Percentiles rank a stretch among this genome's conserved stretches.
Evolutionary conservation across 1,140 invertebrate species (phyloP).

Genomic region (Trissolcus basalis): DNA sequence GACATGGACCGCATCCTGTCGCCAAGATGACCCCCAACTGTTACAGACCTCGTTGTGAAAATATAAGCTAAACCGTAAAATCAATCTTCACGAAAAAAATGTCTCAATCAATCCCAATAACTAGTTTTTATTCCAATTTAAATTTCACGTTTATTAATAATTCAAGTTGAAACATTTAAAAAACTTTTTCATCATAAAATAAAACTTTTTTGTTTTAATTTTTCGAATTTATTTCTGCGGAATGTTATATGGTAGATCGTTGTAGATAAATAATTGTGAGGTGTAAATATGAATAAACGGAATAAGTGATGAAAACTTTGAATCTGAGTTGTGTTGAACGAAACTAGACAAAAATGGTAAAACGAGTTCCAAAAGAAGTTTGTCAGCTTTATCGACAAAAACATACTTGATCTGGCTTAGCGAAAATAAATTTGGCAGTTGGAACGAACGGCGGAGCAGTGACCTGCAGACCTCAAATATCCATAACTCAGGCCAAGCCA

Average conservation of each 20-base stretch:
- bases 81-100: too few species aligned
- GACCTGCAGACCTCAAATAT: slow-evolving; percentile 35
- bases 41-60: background rate
- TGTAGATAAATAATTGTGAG: too few species aligned
- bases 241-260: too few species aligned
- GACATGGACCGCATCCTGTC: slow-evolving; percentile 10
- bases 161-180: too few species aligned
- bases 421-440: slow-evolving; percentile 55
- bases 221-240: too few species aligned
- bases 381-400: slow-evolving; percentile 44
- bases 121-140: too few species aligned
- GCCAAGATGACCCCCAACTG: background rate
- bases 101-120: too few species aligned
- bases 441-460: slow-evolving; percentile 36
- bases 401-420: slow-evolving; percentile 47
- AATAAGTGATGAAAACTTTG: background rate
- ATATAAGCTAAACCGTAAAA: background rate
- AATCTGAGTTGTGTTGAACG: background rate
- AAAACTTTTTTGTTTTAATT: too few species aligned
- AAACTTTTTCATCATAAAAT: too few species aligned
- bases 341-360: too few species aligned
- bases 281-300: too few species aligned
- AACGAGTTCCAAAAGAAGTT: slow-evolving; percentile 5
- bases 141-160: too few species aligned
- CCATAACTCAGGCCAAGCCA: slow-evolving; percentile 39